phyloP scores from a whole-genome alignment of 2,113 vertebrate genomes.

The Paracanthobrama guichenoti region DNA sequence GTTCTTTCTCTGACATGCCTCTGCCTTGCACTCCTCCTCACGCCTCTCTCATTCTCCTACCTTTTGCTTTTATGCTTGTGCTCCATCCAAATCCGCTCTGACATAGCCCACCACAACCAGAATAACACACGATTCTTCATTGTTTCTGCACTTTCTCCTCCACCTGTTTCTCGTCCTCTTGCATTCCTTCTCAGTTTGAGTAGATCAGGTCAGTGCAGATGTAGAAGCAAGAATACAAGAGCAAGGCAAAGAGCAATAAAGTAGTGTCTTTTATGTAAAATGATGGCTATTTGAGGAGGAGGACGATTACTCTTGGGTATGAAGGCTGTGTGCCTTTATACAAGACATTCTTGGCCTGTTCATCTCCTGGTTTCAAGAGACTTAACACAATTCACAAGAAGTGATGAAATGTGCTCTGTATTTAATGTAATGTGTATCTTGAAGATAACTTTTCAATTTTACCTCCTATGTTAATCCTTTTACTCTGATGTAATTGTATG shows the following conservation, averaged over 20 bases:
- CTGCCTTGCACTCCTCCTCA: slow-evolving; percentile 50
- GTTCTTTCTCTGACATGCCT: slow-evolving; percentile 36
- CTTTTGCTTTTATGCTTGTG: slow-evolving; percentile 29
- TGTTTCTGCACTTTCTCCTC: slow-evolving; percentile 34
- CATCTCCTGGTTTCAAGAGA: slow-evolving; percentile 9
- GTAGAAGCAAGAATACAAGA: slow-evolving; percentile 35
- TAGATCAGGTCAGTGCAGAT: slow-evolving; percentile 57
- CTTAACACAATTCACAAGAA: not conserved
- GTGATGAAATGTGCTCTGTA: slow-evolving; percentile 8
- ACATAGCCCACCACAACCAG: slow-evolving; percentile 42
- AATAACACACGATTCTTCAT: slow-evolving; percentile 35
- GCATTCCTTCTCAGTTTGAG: slow-evolving; percentile 29
- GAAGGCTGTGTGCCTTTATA: slow-evolving; percentile 45
- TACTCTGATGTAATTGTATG: not conserved
- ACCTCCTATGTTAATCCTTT: not conserved
- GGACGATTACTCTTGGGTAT: slow-evolving; percentile 47
- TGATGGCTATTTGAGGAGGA: slow-evolving; percentile 52
- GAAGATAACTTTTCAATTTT: not conserved
- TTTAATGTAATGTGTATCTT: not conserved
- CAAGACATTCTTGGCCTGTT: slow-evolving; percentile 33
- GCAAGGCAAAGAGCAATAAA: slow-evolving; percentile 54
- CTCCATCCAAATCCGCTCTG: slow-evolving; percentile 47
- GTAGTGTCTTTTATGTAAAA: slow-evolving; percentile 58
- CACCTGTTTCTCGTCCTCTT: slow-evolving; percentile 54
- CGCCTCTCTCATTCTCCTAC: slow-evolving; percentile 49